Evolutionary conservation across 2,888 invertebrate genomes (phyloP), one percentile per base, ranked within the genome.

Genomic region (Galeruca laticollis): DNA sequence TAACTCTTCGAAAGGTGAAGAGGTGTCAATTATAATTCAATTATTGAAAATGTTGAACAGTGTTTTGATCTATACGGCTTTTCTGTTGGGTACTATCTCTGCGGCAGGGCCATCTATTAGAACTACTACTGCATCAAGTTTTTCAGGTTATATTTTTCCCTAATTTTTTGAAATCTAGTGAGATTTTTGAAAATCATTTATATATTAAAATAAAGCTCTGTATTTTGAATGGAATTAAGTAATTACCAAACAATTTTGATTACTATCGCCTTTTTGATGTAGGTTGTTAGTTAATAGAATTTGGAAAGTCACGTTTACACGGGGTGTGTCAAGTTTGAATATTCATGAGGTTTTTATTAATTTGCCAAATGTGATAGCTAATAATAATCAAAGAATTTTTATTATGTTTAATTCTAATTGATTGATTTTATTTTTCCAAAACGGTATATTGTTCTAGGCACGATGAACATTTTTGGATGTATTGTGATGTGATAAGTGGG

Each of bases 21-120:
- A 33, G 21, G 43, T 35, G 64, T 33, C 54, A 9, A n/a, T 5
- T 35, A 21, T 21, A 33, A 54, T 47, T 54, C 37, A 40, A 20
- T 15, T 37, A 37, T 62, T 64, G 43, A 73, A 68, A 69, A 75
- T 77, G 76, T 66, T 68, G 60, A 68, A 66, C 47, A 52, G 70
- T 62, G 72, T 71, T 43, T 49, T 79, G 62, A 54, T 77, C 40
- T 73, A 69, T 37, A 71, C 73, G 47, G 76, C 74, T 63, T 68
- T 76, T 57, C 63, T 80, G 33, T 49, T 78, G 60, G 76, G 78
- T 21, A 71, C 74, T 9, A 37, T 78, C 10, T 67, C 76, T 20
- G 77, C 79, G 0, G 80, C 80, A 9, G 81, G 79, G 62, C 76
- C 77, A 35, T 69, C 79, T 61, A 72, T 77, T 40, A 75, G 75